phyloP scores from a whole-genome alignment of 2,888 invertebrate genomes.

The Troglohyphantes excavatus region DNA sequence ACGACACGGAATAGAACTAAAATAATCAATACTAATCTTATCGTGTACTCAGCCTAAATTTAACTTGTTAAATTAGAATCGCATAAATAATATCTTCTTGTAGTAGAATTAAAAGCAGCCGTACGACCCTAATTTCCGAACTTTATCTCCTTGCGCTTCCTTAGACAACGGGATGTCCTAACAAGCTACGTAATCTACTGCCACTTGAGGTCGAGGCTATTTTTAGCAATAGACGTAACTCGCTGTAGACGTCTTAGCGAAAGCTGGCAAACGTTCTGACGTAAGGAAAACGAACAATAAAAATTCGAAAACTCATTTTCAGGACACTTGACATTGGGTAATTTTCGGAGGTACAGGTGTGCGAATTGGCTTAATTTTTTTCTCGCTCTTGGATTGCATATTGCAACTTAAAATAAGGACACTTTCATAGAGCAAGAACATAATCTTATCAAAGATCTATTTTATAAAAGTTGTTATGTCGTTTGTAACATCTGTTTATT shows the following conservation, averaged over 20 bases:
- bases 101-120: conserved; percentile 21
- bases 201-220: conserved; percentile 27
- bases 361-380: too few relatives aligned
- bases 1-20: too few relatives aligned
- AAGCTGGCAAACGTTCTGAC: conserved; percentile 26
- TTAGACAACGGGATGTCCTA: conserved; percentile 35
- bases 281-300: not conserved
- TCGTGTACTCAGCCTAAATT: too few relatives aligned
- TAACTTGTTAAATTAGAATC: not conserved
- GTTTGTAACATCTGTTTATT: too few relatives aligned
- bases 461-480: too few relatives aligned
- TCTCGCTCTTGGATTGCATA: too few relatives aligned
- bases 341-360: not conserved
- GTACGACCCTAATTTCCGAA: conserved; percentile 31
- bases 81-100: not conserved
- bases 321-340: not conserved
- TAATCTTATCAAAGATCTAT: too few relatives aligned
- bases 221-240: conserved; percentile 31
- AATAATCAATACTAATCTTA: too few relatives aligned
- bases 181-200: conserved; percentile 12
- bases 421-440: too few relatives aligned
- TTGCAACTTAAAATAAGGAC: too few relatives aligned
- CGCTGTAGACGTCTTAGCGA: not conserved
- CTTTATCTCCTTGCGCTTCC: conserved; percentile 33
- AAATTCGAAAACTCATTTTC: not conserved